Evolutionary conservation across 2,797 vertebrate genomes (phyloP), one percentile per base, ranked within the genome.

Genomic region (Esox masquinongy): DNA sequence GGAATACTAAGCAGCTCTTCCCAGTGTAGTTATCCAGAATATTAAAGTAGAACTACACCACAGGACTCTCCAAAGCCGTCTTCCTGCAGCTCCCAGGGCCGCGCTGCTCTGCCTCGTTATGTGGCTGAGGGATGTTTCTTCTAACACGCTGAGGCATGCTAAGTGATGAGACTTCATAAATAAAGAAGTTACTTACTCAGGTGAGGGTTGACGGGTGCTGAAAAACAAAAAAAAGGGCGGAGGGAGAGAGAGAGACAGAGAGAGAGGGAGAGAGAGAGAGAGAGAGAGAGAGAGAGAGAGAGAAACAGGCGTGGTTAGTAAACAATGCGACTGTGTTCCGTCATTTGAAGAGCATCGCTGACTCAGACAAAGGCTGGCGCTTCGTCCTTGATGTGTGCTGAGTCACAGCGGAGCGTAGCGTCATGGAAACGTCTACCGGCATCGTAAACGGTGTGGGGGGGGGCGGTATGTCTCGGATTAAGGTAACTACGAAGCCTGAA

Each of bases 131-230:
- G 74, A 87, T 31, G 70, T 76, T 61, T 68, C 73, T 51, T 11
- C 15, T 66, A 71, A 59, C 77, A 74, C 72, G 79, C 34, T 4
- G 15, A 74, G 68, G 73, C 72, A 67, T 69, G 80, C 81, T 80
- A 74, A 83, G 82, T 81, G 80, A 84, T 76, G 75, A 81, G n/a
- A 16, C 72, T 4, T 22, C 43, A 53, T 43, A 16, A 39, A 15
- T n/a, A 16, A 66, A 78, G 70, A 82, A 75, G 87, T 96, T 61
- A 98, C 98, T 99, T 95, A 99, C 98, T 95, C 86, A 99, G 95
- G 85, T 98, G 97, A 86, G 97, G 97, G 92, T 98, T 99, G 90
- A 97, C 96, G 75, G 97, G 98, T 92, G 96, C 98, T 99, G 92
- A 43, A 94, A 94, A 88, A 85, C 83, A 85, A 93, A 79, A 85